Evolutionary conservation across 2,113 vertebrate genomes (phyloP).

Genomic region (Datnioides undecimradiatus): DNA sequence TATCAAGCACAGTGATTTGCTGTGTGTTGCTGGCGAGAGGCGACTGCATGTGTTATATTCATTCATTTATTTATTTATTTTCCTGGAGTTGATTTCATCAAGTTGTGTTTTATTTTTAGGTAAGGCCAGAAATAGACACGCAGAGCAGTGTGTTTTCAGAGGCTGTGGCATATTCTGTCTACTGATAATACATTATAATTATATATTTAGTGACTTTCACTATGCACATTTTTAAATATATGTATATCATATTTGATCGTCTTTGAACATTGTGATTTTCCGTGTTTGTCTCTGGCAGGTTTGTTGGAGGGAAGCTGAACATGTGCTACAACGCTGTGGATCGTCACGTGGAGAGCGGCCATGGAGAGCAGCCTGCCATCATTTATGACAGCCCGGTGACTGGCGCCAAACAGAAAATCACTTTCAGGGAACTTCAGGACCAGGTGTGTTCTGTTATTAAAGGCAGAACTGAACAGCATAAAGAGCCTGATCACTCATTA

Average conservation of each 20-base stretch:
- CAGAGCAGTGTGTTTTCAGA: not conserved
- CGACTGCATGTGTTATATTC: not conserved
- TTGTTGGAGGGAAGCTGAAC: conserved; percentile 93
- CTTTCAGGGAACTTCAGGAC: conserved; percentile 89
- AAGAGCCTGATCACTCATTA: not conserved
- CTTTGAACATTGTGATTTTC: not conserved
- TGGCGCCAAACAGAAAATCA: conserved; percentile 87
- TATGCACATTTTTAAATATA: not conserved
- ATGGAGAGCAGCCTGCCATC: conserved; percentile 90
- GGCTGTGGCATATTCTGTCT: not conserved
- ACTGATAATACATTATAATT: too few relatives aligned
- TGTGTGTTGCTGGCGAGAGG: conserved; percentile 9
- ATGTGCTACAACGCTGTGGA: conserved; percentile 96
- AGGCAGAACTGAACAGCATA: not conserved
- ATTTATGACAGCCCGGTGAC: conserved; percentile 97
- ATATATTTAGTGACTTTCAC: not conserved
- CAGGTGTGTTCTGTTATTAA: conserved; percentile 82
- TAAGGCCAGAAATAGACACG: not conserved
- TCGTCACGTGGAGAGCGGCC: conserved; percentile 91
- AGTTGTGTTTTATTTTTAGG: not conserved
- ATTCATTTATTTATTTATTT: too few relatives aligned
- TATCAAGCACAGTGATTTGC: conserved; percentile 34
- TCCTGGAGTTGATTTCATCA: not conserved
- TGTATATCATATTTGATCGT: not conserved
- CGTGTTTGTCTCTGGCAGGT: conserved; percentile 82